Conservation (phyloP, 2,888 invertebrate genomes). For the Cantharis flavilabris region DNA sequence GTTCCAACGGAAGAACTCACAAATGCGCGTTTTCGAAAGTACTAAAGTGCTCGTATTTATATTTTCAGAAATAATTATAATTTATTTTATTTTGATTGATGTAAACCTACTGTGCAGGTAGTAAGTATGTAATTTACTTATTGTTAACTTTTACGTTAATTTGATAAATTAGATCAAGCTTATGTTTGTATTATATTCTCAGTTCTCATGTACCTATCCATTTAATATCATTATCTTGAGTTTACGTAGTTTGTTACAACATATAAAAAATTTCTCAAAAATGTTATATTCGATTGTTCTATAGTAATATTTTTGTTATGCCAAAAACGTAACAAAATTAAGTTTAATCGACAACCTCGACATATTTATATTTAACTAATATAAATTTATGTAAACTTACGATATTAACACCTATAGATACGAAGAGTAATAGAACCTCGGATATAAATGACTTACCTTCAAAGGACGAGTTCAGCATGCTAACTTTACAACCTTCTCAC, state of each 20-base stretch:
- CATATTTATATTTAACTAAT: neutral
- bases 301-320: neutral
- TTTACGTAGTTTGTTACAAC: neutral
- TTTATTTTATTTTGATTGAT: neutral
- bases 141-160: neutral
- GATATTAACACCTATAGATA: neutral
- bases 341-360: neutral
- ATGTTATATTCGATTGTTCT: neutral
- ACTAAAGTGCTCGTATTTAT: neutral
- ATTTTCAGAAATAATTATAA: neutral
- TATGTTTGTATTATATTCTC: neutral
- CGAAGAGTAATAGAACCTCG: neutral
- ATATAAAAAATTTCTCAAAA: neutral
- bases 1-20: constrained; percentile 20
- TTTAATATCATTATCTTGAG: neutral
- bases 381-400: neutral
- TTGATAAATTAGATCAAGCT: neutral
- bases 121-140: neutral
- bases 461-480: neutral
- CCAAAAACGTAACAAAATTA: neutral
- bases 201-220: neutral
- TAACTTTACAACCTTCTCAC: neutral
- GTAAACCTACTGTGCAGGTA: neutral
- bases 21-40: neutral
- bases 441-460: neutral